Evolutionary conservation across 1,140 invertebrate genomes (phyloP), one percentile per base, ranked within the genome.

Genomic region (Plectus sambesii): DNA sequence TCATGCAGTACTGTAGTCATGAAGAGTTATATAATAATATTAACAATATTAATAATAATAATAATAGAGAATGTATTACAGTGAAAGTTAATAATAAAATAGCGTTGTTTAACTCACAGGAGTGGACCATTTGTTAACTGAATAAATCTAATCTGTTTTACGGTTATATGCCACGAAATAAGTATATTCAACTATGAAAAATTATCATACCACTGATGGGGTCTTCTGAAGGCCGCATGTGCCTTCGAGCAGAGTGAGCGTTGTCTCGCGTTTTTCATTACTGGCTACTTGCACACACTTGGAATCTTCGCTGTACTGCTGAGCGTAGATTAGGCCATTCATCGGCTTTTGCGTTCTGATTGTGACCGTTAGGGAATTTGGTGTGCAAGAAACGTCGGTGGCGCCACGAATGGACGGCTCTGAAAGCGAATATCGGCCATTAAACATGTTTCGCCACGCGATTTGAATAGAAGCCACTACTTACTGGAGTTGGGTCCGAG

Each of bases 361-460:
- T 23, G 63, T 68, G 29, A 66, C 58, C 9, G 63, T 69, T 17
- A 66, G 29, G 6, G 66, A 66, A 44, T 66, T 61, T 12, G 60
- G 53, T 5, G 49, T 60, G 38, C 63, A 66, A 30, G 20, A 55
- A 3, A 66, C 58, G 48, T 66, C 63, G 25, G 63, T 66, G 2
- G 66, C 57, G 9, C 66, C 63, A 5, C 63, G 63, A 23, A 66
- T 55, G 35, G 47, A 35, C 1, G 63, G 63, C 24, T 56, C 62
- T 68, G 41, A 43, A 61, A 1, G 37, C 25, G 49, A 8, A 19
- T 3, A 27, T 17, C 15, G 15, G 3, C 27, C 22, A 5, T 51
- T 25, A 40, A 61, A 30, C 33, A 2, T 12, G 17, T 23, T 29
- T 15, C 5, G 4, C 9, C 3, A 58, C n/a, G 8, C 2, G 4